A percentile compares a stretch with the other conserved stretches of the same genome.
These are phyloP conservation scores for Ceratina japonica DNA, from an alignment of 1,140 invertebrate genomes.

Conservation along the genomic window DNA sequence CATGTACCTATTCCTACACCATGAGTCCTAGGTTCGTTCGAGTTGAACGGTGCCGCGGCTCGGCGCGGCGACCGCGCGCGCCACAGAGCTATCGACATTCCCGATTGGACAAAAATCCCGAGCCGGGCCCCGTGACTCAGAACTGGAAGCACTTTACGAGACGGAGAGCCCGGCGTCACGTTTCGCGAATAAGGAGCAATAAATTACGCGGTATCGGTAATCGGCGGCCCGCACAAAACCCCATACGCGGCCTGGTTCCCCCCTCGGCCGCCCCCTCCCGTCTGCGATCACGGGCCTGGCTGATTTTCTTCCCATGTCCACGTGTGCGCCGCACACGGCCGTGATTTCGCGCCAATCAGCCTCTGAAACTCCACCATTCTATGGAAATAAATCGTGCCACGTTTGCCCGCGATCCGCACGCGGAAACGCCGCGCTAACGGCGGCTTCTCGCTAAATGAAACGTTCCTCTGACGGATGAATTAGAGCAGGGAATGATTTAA, in stretches of 20 bases:
- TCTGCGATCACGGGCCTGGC: not conserved
- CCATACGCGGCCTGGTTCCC: slow-evolving; percentile 41
- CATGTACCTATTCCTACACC: no score
- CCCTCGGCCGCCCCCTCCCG: not conserved
- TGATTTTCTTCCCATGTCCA: slow-evolving; percentile 55
- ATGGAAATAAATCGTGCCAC: slow-evolving; percentile 39
- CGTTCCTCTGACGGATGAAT: slow-evolving; percentile 37
- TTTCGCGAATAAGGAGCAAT: slow-evolving; percentile 75
- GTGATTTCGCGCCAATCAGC: slow-evolving; percentile 50
- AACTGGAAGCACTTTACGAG: slow-evolving; percentile 75
- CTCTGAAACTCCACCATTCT: slow-evolving; percentile 30
- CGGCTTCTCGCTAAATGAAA: slow-evolving; percentile 2
- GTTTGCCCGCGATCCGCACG: not conserved
- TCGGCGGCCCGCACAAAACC: slow-evolving; percentile 66
- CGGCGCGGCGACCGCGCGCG: slow-evolving; percentile 39
- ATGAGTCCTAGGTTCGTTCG: slow-evolving; percentile 33
- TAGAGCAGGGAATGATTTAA: slow-evolving; percentile 30
- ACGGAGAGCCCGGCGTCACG: slow-evolving; percentile 68
- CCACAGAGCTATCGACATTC: slow-evolving; percentile 70
- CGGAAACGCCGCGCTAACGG: slow-evolving; percentile 6
- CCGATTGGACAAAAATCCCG: slow-evolving; percentile 74
- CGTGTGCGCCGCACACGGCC: slow-evolving; percentile 35
- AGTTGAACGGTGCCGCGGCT: slow-evolving; percentile 46
- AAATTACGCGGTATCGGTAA: slow-evolving; percentile 78
- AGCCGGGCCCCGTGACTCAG: slow-evolving; percentile 67